A percentile compares a stretch with the other conserved stretches of the same genome.
phyloP scores from a whole-genome alignment of 2,113 vertebrate species.

The Bufo bufo region DNA sequence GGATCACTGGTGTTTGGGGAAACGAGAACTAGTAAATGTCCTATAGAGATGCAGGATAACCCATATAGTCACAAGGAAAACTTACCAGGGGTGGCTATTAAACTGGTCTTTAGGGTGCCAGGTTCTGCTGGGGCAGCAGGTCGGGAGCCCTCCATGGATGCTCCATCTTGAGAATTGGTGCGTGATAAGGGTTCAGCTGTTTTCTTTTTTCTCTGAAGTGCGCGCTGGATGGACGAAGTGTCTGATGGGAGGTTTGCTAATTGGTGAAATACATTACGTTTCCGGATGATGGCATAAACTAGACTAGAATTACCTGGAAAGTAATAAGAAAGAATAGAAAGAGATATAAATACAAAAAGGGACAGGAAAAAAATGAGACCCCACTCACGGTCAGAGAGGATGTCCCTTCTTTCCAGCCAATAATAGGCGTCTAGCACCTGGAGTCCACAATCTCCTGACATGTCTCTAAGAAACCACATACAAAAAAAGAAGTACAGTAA shows the following conservation, averaged over 20 bases:
- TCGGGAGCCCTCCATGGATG: constrained; percentile 94
- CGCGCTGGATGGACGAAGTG: constrained; percentile 86
- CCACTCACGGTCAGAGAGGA: neutral
- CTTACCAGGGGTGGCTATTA: constrained; percentile 92
- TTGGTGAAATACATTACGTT: constrained; percentile 94
- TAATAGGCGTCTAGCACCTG: neutral
- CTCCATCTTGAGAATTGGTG: constrained; percentile 88
- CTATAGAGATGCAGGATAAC: neutral
- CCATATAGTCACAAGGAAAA: neutral
- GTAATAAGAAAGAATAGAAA: constrained; percentile 18
- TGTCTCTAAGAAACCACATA: neutral
- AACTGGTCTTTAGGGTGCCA: constrained; percentile 90
- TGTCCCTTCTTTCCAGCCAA: neutral
- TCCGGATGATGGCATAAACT: constrained; percentile 97
- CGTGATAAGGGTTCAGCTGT: constrained; percentile 86
- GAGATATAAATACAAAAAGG: neutral
- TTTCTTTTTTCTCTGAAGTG: constrained; percentile 87
- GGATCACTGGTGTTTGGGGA: too few species aligned
- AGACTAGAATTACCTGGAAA: constrained; percentile 91
- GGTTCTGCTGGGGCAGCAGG: constrained; percentile 94
- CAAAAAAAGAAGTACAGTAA: neutral
- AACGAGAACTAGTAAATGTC: too few species aligned
- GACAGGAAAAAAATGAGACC: neutral
- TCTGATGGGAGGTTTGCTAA: constrained; percentile 93
- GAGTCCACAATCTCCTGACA: neutral